Evolutionary conservation across 2,113 vertebrate species (phyloP).

Genomic region (Probosciger aterrimus): DNA sequence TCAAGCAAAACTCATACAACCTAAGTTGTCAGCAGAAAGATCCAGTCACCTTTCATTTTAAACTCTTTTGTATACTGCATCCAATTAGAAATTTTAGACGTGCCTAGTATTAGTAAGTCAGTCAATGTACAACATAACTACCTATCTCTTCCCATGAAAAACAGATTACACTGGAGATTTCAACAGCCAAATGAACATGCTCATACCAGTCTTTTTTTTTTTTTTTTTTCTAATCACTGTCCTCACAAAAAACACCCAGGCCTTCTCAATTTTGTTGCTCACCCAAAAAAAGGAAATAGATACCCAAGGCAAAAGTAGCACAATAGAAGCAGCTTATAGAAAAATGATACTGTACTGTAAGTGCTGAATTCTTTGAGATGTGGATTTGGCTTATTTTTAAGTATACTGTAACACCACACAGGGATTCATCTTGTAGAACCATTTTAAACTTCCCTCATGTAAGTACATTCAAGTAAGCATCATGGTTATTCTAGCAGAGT

Average conservation of each 20-base stretch:
- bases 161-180: not conserved
- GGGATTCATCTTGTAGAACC: not conserved
- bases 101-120: slow-evolving; percentile 40
- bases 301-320: not conserved
- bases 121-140: slow-evolving; percentile 33
- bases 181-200: slow-evolving; percentile 33
- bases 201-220: not conserved
- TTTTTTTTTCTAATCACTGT: slow-evolving; percentile 32
- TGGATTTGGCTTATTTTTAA: slow-evolving; percentile 58
- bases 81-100: slow-evolving; percentile 65
- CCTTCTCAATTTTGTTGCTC: slow-evolving; percentile 43
- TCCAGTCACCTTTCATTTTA: slow-evolving; percentile 63
- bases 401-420: not conserved
- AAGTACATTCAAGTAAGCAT: slow-evolving; percentile 58
- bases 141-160: slow-evolving; percentile 39
- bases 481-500: slow-evolving; percentile 28
- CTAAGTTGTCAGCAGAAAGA: slow-evolving; percentile 84
- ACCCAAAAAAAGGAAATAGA: slow-evolving; percentile 4
- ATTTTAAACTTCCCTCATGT: slow-evolving; percentile 56
- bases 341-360: slow-evolving; percentile 1
- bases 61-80: slow-evolving; percentile 62
- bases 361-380: slow-evolving; percentile 50
- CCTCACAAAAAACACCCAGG: slow-evolving; percentile 9
- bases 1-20: slow-evolving; percentile 79
- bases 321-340: not conserved